Percentiles rank a stretch among this genome's conserved stretches.
These are phyloP conservation scores for Plebejus argus DNA, from an alignment of 2,888 invertebrate species.

Conservation along the genomic window DNA sequence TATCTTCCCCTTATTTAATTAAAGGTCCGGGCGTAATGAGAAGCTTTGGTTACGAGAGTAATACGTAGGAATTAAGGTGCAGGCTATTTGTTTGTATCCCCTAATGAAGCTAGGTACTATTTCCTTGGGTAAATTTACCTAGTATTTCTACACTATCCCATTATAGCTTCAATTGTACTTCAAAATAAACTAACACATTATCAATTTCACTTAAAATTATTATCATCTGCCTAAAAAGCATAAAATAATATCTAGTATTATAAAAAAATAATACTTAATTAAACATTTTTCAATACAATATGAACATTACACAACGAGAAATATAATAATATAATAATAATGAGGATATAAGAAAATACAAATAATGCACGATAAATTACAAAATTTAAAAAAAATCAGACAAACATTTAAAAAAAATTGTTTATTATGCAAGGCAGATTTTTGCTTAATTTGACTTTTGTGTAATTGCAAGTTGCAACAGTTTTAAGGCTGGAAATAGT, in stretches of 20 bases:
- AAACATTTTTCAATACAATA: too few species aligned
- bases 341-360: too few species aligned
- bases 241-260: too few species aligned
- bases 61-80: conserved; percentile 45
- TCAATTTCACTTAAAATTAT: background rate
- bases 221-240: background rate
- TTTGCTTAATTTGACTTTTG: too few species aligned
- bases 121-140: conserved; percentile 1
- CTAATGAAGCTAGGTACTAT: conserved; percentile 2
- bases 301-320: too few species aligned
- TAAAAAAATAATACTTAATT: too few species aligned
- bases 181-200: background rate
- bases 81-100: conserved; percentile 41
- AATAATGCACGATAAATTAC: too few species aligned
- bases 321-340: too few species aligned
- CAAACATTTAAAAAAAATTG: too few species aligned
- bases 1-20: conserved; percentile 67
- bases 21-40: conserved; percentile 59
- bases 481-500: background rate
- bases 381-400: too few species aligned
- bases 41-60: conserved; percentile 48
- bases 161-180: background rate
- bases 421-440: too few species aligned
- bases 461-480: background rate
- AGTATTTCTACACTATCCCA: background rate